Conservation (phyloP, 2,797 vertebrate species). For the Orestias chungarensis region DNA sequence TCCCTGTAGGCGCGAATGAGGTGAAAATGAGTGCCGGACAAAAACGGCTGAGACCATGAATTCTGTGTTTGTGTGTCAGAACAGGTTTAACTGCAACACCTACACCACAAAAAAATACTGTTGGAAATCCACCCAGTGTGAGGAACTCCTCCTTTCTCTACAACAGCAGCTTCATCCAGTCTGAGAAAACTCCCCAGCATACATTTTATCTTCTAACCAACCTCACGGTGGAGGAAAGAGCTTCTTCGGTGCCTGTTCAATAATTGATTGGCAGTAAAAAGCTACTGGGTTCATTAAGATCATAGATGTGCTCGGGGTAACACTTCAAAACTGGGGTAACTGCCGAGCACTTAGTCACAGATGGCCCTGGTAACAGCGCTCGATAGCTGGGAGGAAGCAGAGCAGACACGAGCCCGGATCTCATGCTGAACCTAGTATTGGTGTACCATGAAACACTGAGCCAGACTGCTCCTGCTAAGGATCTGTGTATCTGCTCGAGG, state of each 20-base stretch:
- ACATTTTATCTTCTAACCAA: conserved; percentile 49
- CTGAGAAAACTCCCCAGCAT: conserved; percentile 33
- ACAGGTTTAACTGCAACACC: conserved; percentile 23
- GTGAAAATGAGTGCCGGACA: conserved; percentile 80
- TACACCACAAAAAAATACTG: background rate
- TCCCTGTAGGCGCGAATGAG: conserved; percentile 78
- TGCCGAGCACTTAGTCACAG: conserved; percentile 77
- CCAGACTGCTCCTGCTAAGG: conserved; percentile 74
- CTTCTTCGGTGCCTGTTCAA: conserved; percentile 73
- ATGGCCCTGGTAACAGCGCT: conserved; percentile 67
- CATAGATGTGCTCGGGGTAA: conserved; percentile 75
- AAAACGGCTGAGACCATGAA: conserved; percentile 78
- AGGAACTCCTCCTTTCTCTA: conserved; percentile 7
- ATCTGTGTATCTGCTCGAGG: conserved; percentile 83
- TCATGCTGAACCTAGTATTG: conserved; percentile 68
- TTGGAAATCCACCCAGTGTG: background rate
- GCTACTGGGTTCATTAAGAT: conserved; percentile 79
- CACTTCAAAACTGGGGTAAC: conserved; percentile 73
- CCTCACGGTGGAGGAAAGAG: conserved; percentile 70
- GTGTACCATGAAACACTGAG: conserved; percentile 75
- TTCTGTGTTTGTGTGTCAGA: conserved; percentile 47
- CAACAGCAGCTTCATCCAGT: conserved; percentile 33
- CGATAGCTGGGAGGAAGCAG: conserved; percentile 70
- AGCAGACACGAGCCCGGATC: conserved; percentile 56
- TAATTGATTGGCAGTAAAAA: conserved; percentile 80